Base-by-base conservation (phyloP, 2,113 vertebrate species). In the Fregetta grallaria region DNA sequence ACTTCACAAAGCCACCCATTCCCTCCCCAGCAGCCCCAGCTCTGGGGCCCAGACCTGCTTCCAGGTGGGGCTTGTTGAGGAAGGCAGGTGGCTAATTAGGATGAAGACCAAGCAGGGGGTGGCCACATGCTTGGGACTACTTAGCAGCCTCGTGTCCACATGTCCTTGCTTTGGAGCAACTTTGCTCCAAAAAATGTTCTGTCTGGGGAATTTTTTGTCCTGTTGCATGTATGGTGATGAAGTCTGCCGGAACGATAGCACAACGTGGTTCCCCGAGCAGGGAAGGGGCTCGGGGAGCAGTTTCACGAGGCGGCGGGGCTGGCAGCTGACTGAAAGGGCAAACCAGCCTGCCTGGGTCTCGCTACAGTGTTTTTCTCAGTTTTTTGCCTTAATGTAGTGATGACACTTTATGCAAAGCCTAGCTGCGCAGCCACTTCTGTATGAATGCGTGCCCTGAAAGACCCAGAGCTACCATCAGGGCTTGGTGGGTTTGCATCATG, bases 141-240 rank as follows among this genome's bases (percentile, higher is more conserved):
- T 73, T 3, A n/a, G 18, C 45, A 47, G 66, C 66, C 40, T 34
- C 2, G 0, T 8, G 14, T 13, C 20, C 7, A 1, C 4, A 0
- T 0, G 1, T 16, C 22, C 8, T 15, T 23, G 29, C 25, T 73
- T 25, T 42, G 36, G 58, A 53, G 26, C 7, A 32, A 2, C 25
- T 50, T 11, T 16, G n/a, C 32, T 53, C 23, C 21, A 14, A 13
- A 26, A 11, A 4, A 19, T 1, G 1, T 40, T n/a, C 11, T 21
- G 11, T 3, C 10, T 12, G 71, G 36, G 68, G 32, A 6, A 22
- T 3, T 7, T 26, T 16, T 16, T 26, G 19, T 15, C 20, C 47
- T 5, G 22, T 0, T 2, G 12, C 1, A 0, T 1, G 20, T 6
- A 1, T 0, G 6, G 52, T 11, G 74, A 10, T 5, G 16, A 19